Base-by-base conservation (phyloP, 2,113 vertebrate species). In the Verasper variegatus region DNA sequence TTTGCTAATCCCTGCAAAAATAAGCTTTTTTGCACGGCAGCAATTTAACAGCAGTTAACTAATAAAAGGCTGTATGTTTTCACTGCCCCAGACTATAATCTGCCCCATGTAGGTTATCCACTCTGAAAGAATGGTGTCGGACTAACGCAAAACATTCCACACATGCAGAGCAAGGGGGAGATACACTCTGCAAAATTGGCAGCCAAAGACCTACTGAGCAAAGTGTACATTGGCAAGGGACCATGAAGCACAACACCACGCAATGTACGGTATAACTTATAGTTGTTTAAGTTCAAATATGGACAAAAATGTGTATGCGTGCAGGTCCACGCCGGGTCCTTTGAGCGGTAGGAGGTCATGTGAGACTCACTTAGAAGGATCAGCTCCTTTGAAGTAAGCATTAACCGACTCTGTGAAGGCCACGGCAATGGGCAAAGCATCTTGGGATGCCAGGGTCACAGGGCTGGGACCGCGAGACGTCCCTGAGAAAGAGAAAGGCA, bases 331-430 rank as follows among this genome's bases (percentile, higher is more conserved):
- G 63, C 65, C 54, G 23, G 54, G 77, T 56, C 56, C 62, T 75
- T 71, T 70, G 80, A 89, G 88, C 82, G 26, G 80, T 64, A 51
- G 74, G 68, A 82, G 81, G 81, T 91, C 88, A 90, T 85, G 82
- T 90, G 82, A 89, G 83, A 97, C 97, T 97, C 93, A 99, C 98
- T 97, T 99, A 89, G 95, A 94, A 65, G 97, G 97, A 94, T 99
- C 98, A 91, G 98, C 96, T 93, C 98, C 98, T 97, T 98, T 99
- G 94, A 99, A 99, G 94, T 99, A 99, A 81, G 98, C 97, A 93
- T 98, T 99, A 90, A 99, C 96, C 52, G 97, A 97, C 80, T 99
- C 97, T 62, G 97, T 98, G 89, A 99, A 96, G 77, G 97, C 97
- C 65, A 98, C 95, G 60, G 98, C 98, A 89, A 99, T 97, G 90